Percentiles rank a stretch among this genome's conserved stretches.
Evolutionary conservation across 2,113 vertebrate species (phyloP).

Genomic region (Vireo altiloquus): DNA sequence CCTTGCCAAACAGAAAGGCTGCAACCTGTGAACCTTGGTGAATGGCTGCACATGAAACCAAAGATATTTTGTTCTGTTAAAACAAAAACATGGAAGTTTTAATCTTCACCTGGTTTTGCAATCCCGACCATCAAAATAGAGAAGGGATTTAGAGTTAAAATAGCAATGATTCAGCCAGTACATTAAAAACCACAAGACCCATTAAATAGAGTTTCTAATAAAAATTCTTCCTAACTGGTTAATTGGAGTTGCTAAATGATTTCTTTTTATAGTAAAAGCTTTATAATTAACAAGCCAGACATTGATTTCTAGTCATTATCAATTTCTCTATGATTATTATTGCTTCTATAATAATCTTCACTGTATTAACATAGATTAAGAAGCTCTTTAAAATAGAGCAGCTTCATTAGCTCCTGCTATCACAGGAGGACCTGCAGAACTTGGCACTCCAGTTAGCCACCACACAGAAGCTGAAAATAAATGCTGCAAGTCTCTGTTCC

Average conservation of each 20-base stretch:
- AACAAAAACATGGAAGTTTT: not conserved
- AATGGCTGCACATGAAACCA: not conserved
- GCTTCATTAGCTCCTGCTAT: constrained; percentile 64
- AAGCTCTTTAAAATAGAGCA: constrained; percentile 62
- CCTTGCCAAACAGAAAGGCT: not conserved
- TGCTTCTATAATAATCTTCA: constrained; percentile 70
- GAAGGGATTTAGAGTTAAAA: constrained; percentile 10
- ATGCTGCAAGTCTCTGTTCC: not conserved
- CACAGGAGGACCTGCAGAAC: constrained; percentile 46
- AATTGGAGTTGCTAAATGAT: constrained; percentile 71
- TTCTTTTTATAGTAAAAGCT: constrained; percentile 74
- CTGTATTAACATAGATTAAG: constrained; percentile 72
- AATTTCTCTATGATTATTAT: constrained; percentile 74
- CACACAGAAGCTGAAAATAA: constrained; percentile 34
- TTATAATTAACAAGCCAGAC: constrained; percentile 74
- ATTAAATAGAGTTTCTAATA: constrained; percentile 63
- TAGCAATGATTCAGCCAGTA: not conserved
- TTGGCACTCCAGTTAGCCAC: not conserved
- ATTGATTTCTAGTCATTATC: constrained; percentile 74
- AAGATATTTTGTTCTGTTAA: not conserved
- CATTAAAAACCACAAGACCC: constrained; percentile 29
- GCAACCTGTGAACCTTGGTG: not conserved
- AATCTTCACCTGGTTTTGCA: not conserved
- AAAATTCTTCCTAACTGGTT: constrained; percentile 61
- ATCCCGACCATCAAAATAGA: not conserved